Conservation (phyloP, 92 coral and sea anemone species). For the Pocillopora meandrina region DNA sequence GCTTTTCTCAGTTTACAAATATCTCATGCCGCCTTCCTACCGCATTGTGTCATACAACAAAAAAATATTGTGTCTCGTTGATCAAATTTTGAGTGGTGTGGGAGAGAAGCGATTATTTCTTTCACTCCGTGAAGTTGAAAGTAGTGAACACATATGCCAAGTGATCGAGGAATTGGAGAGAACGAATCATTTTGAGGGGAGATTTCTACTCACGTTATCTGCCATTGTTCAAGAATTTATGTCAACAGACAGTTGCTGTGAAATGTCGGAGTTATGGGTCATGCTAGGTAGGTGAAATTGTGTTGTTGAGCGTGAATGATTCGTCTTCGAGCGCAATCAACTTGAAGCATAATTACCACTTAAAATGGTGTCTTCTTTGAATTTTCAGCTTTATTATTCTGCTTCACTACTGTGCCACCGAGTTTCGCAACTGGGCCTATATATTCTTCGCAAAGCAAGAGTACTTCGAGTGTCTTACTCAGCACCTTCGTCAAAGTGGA, state of each 20-base stretch:
- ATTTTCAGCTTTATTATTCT: constrained; percentile 3
- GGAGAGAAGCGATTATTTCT: too few species aligned
- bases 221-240: constrained; percentile 1
- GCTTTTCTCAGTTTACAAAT: constrained; percentile 28
- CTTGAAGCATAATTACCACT: background rate
- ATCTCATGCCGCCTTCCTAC: background rate
- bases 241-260: background rate
- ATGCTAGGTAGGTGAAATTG: constrained; percentile 10
- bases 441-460: background rate
- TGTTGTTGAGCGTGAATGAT: background rate
- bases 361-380: background rate
- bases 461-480: background rate
- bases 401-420: background rate
- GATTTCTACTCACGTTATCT: background rate
- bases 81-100: too few species aligned
- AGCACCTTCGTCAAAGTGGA: background rate
- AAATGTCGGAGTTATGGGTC: constrained; percentile 14
- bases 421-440: background rate
- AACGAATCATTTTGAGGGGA: background rate
- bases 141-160: background rate
- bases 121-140: background rate
- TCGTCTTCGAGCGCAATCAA: too few species aligned
- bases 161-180: too few species aligned
- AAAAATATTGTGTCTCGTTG: background rate
- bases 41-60: background rate